Conservation (phyloP, 2,888 invertebrate species). For the Charanyca ferruginea region DNA sequence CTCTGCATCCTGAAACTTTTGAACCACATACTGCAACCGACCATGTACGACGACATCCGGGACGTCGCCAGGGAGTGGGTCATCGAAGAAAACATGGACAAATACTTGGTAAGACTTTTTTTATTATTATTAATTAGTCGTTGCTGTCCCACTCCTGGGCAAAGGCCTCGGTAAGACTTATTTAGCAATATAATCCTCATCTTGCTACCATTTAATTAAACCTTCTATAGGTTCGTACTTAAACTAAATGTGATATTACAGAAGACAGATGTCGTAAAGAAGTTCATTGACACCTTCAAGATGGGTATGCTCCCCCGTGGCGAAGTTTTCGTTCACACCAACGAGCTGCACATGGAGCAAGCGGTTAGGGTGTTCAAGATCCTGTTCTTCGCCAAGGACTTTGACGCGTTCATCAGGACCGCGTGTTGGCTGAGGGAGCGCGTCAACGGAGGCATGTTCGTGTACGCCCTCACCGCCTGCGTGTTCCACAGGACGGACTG, state of each 20-base stretch:
- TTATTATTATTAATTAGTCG: too few relatives aligned
- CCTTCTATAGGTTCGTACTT: neutral
- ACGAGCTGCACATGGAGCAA: conserved; percentile 92
- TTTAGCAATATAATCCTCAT: neutral
- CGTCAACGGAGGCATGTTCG: conserved; percentile 94
- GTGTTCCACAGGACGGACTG: conserved; percentile 93
- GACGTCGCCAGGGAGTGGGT: conserved; percentile 91
- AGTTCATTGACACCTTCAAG: conserved; percentile 90
- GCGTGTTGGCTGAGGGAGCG: conserved; percentile 93
- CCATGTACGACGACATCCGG: conserved; percentile 91
- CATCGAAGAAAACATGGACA: conserved; percentile 91
- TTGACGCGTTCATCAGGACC: conserved; percentile 92
- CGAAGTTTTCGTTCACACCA: conserved; percentile 92
- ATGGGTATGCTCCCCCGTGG: conserved; percentile 91
- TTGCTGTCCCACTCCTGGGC: too few relatives aligned
- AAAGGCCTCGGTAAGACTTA: too few relatives aligned
- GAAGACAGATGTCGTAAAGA: conserved; percentile 91
- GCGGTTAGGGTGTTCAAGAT: conserved; percentile 92
- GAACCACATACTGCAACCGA: conserved; percentile 92
- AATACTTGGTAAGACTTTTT: conserved; percentile 85
- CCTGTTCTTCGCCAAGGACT: conserved; percentile 93
- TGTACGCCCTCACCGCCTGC: conserved; percentile 93
- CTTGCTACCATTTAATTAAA: neutral
- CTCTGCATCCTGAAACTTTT: conserved; percentile 91
- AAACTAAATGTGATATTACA: conserved; percentile 66